These are phyloP conservation scores for Balanococcus diminutus DNA, from an alignment of 2,888 invertebrate species.

Conservation along the genomic window DNA sequence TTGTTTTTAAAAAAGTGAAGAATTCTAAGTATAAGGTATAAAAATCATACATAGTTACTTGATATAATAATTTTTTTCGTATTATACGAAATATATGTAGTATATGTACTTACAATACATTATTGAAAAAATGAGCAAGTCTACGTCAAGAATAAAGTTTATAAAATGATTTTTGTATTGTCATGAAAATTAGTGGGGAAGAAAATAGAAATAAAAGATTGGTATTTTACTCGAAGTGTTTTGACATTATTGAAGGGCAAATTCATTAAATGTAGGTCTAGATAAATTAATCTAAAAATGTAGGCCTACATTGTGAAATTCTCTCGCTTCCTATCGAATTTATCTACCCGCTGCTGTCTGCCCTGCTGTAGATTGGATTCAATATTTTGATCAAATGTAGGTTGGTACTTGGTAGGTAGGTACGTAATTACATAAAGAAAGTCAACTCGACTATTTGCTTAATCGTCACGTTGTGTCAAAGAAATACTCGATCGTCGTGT, in stretches of 20 bases:
- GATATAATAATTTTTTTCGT: background rate
- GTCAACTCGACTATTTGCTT: background rate
- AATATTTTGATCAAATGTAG: no score
- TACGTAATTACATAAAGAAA: background rate
- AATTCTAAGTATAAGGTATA: background rate
- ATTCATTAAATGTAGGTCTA: no score
- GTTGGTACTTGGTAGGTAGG: no score
- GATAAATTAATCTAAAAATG: background rate
- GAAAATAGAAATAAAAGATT: no score
- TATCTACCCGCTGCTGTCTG: background rate
- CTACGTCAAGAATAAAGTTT: background rate
- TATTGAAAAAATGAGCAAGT: background rate
- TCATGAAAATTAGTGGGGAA: background rate
- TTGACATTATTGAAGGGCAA: no score
- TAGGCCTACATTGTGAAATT: no score
- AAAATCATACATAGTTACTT: background rate
- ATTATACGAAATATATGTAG: no score
- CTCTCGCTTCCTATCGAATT: background rate
- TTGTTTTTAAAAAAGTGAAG: background rate
- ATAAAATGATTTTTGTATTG: background rate
- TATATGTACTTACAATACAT: no score
- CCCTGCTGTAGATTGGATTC: background rate
- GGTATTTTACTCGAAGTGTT: no score
- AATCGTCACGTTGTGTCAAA: background rate
- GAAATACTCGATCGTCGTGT: background rate